Evolutionary conservation across 2,113 vertebrate genomes (phyloP).

Genomic region (Vicugna pacos): DNA sequence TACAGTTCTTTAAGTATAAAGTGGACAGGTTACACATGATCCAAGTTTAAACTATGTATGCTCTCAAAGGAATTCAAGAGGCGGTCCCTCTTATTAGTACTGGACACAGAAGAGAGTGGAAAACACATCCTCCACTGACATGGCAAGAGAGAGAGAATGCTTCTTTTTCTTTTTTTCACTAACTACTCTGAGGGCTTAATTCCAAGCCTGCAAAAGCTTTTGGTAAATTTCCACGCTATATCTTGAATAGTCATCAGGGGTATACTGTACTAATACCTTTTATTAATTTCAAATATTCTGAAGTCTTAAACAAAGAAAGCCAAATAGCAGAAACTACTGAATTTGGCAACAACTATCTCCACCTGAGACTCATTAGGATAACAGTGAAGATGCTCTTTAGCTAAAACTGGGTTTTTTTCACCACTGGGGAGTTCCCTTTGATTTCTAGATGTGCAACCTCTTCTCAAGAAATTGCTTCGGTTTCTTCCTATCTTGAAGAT

Average conservation of each 20-base stretch:
- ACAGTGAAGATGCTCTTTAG: background rate
- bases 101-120: background rate
- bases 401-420: background rate
- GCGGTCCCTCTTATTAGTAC: background rate
- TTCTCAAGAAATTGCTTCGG: slow-evolving; percentile 33
- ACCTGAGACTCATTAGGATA: background rate
- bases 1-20: slow-evolving; percentile 2
- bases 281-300: slow-evolving; percentile 29
- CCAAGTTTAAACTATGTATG: background rate
- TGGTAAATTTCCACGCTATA: slow-evolving; percentile 2
- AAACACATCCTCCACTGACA: background rate
- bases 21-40: background rate
- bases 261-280: background rate
- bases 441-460: background rate
- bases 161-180: slow-evolving; percentile 1
- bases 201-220: background rate
- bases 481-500: background rate
- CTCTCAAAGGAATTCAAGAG: slow-evolving; percentile 11
- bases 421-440: background rate
- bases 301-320: background rate
- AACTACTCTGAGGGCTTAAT: background rate
- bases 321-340: background rate
- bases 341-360: background rate
- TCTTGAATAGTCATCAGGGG: background rate
- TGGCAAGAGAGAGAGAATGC: background rate